Evolutionary conservation across 92 coral and sea anemone genomes (phyloP).

Genomic region (Epizoanthus rinbou): DNA sequence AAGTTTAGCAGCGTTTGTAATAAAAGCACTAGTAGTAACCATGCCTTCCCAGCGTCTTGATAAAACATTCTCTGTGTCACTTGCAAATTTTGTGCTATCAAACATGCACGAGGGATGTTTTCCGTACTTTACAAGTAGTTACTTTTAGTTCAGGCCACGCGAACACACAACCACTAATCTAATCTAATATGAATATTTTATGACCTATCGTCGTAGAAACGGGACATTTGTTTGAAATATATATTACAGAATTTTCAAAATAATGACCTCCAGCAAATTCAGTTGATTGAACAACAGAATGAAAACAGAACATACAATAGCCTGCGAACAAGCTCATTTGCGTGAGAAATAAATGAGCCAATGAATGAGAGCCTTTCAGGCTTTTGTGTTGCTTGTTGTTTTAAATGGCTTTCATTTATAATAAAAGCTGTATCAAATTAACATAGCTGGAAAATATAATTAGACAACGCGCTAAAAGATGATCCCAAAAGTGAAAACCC

Average conservation of each 20-base stretch:
- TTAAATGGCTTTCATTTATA: too few relatives aligned
- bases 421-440: too few relatives aligned
- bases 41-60: not conserved
- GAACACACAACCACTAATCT: not conserved
- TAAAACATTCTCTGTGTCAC: not conserved
- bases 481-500: too few relatives aligned
- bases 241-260: not conserved
- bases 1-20: not conserved
- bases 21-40: not conserved
- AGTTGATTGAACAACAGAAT: not conserved
- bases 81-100: not conserved
- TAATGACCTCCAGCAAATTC: not conserved
- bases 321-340: too few relatives aligned
- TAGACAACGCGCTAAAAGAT: too few relatives aligned
- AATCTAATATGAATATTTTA: not conserved
- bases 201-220: constrained; percentile 17
- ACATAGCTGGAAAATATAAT: too few relatives aligned
- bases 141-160: not conserved
- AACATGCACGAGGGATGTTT: too few relatives aligned
- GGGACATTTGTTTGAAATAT: not conserved
- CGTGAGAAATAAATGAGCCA: too few relatives aligned
- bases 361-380: too few relatives aligned
- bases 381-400: too few relatives aligned
- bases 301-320: not conserved
- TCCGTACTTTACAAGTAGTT: too few relatives aligned